These are phyloP conservation scores for Liolophura sinensis DNA, from an alignment of 1,140 invertebrate genomes.

Conservation along the genomic window DNA sequence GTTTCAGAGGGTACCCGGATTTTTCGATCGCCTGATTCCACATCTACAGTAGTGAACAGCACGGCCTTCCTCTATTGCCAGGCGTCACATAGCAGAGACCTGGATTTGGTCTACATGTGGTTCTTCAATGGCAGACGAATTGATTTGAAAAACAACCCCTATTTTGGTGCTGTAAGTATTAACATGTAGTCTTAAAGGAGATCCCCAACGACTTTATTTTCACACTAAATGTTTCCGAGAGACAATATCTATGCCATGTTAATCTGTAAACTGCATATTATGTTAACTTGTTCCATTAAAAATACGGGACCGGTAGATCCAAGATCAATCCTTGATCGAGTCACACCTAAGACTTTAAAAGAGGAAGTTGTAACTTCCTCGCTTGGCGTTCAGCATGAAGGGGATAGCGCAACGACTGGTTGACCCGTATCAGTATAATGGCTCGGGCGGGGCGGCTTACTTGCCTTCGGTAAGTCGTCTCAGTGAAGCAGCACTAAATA, in stretches of 20 bases:
- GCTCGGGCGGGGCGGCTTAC: too few species aligned
- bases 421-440: too few species aligned
- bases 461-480: too few species aligned
- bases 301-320: background rate
- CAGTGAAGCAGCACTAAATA: too few species aligned
- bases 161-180: constrained; percentile 28
- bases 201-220: too few species aligned
- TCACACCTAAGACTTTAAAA: too few species aligned
- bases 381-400: too few species aligned
- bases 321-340: too few species aligned
- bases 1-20: constrained; percentile 21
- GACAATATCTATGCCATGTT: background rate
- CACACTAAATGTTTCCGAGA: too few species aligned
- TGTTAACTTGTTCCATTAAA: background rate
- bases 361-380: too few species aligned
- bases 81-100: constrained; percentile 20
- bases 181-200: too few species aligned
- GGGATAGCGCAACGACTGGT: too few species aligned
- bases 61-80: constrained; percentile 41
- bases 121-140: constrained; percentile 30
- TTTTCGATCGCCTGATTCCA: constrained; percentile 13
- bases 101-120: constrained; percentile 40
- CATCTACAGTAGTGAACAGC: constrained; percentile 22
- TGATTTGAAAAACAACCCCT: constrained; percentile 26
- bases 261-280: background rate